A percentile compares a stretch with the other conserved stretches of the same genome.
Conservation (phyloP, 2,113 vertebrate genomes). For the Crotalus tigris region DNA sequence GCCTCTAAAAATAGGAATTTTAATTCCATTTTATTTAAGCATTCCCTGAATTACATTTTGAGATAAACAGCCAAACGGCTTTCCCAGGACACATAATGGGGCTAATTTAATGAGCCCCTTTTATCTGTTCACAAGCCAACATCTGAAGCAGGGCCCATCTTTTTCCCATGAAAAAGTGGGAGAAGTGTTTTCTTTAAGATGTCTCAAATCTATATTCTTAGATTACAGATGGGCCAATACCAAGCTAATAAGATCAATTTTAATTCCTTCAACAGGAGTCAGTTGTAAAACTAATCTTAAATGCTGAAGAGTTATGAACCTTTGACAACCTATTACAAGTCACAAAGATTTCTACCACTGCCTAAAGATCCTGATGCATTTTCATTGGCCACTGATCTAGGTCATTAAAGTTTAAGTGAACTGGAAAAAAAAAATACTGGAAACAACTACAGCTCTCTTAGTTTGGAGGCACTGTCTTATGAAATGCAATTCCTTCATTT, state of each 20-base stretch:
- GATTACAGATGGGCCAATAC: neutral
- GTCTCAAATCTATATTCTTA: neutral
- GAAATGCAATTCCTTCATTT: neutral
- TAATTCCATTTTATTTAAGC: neutral
- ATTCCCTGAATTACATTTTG: neutral
- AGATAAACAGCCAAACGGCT: neutral
- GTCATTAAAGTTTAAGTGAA: neutral
- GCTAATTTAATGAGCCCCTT: neutral
- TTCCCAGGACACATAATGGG: neutral
- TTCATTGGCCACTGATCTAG: neutral
- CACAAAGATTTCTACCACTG: neutral
- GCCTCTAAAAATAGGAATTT: neutral
- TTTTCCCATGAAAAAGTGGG: neutral
- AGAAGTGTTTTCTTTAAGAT: neutral
- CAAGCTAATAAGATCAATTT: neutral
- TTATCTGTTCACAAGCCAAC: neutral
- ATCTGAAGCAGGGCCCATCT: neutral
- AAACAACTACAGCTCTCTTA: neutral
- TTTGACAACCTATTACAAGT: neutral
- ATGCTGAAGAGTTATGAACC: neutral
- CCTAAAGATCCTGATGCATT: neutral
- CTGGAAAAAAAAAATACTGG: neutral
- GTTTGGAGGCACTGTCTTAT: neutral
- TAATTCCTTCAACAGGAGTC: neutral
- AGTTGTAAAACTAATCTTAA: neutral